Evolutionary conservation across 2,888 invertebrate species (phyloP).

Genomic region (Matsumyia berberina): DNA sequence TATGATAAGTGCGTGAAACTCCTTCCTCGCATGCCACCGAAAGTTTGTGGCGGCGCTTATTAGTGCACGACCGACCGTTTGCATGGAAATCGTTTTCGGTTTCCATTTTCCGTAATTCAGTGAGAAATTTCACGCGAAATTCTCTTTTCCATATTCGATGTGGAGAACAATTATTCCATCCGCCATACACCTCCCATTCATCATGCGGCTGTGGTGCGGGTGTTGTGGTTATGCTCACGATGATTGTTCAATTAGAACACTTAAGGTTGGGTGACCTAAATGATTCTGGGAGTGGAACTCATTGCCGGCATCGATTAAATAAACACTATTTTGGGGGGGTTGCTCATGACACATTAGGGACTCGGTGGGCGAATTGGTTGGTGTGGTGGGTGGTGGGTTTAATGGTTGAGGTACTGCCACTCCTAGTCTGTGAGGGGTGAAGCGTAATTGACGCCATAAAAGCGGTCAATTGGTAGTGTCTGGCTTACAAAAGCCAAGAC

Average conservation of each 20-base stretch:
- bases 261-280: conserved; percentile 72
- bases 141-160: conserved; percentile 2
- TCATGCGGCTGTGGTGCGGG: not conserved
- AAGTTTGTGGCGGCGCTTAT: conserved; percentile 40
- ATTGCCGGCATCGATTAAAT: conserved; percentile 66
- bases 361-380: not conserved
- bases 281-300: conserved; percentile 69
- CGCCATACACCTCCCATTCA: not conserved
- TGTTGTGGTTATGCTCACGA: conserved; percentile 21
- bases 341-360: not conserved
- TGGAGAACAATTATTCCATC: not conserved
- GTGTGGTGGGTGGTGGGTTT: not conserved
- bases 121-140: conserved; percentile 67
- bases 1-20: conserved; percentile 40
- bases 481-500: too few species aligned
- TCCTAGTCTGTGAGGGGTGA: too few species aligned
- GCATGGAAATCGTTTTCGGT: conserved; percentile 33
- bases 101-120: conserved; percentile 31
- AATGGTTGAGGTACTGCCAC: not conserved
- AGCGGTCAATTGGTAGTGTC: too few species aligned
- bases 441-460: too few species aligned
- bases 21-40: conserved; percentile 29
- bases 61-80: conserved; percentile 48
- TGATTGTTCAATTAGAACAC: conserved; percentile 73
- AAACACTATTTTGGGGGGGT: conserved; percentile 45